Evolutionary conservation across 2,113 vertebrate species (phyloP), one percentile per base, ranked within the genome.

Genomic region (Sinocyclocheilus rhinocerous): DNA sequence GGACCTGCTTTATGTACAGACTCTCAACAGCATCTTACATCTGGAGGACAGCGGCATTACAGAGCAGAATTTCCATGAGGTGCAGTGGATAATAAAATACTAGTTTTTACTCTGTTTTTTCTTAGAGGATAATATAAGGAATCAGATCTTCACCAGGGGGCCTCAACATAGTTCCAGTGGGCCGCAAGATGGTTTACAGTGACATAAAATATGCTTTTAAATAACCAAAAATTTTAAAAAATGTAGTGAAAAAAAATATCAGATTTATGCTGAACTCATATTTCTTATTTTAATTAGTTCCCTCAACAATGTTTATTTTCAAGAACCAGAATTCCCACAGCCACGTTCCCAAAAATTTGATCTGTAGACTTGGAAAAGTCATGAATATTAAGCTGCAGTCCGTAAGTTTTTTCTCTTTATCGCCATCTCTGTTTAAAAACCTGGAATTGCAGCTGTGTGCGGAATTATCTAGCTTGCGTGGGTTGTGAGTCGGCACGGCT

Each of bases 41-140:
- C 91, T 96, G 57, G 94, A 96, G 63, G 94, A 96, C 89, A 96
- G 94, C n/a, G 94, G 93, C 78, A 96, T 96, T 89, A 96, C 93
- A 0, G 95, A 95, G 84, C 94, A 95, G 18, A 96, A 96, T 72
- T 96, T 96, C 89, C 93, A 94, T 4, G 95, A 95, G 94, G 95
- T 96, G 82, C 90, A 91, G 18, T 4, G 6, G 6, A 11, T 18
- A 0, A 16, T 4, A n/a, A 6, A 80, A 59, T n/a, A 70, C 5
- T 7, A 0, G 4, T 20, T 70, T 33, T 36, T 70, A 36, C 15
- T 69, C 67, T 9, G 6, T 7, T 70, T 12, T 20, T 16, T 52
- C 0, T 36, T 3, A 11, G 69, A 18, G 33, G 20, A 45, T 22
- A 67, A 26, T 29, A 6, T 6, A 15, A 67, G 4, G 24, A 67